Evolutionary conservation across 2,113 vertebrate species (phyloP), one percentile per base, ranked within the genome.

Genomic region (Pleuronectes platessa): DNA sequence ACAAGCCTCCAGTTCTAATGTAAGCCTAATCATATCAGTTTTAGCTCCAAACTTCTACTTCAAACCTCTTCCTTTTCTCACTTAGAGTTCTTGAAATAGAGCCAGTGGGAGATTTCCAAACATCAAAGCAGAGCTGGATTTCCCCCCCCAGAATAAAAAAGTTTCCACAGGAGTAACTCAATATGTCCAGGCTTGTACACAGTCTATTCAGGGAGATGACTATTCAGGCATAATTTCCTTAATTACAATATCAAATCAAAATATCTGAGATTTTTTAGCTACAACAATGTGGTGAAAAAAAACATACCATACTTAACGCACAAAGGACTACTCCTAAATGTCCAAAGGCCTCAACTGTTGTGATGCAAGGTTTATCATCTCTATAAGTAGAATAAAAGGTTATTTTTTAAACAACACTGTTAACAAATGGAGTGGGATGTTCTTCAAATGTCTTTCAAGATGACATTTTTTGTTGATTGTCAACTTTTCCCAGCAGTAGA

Each of bases 81-180:
- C 72, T 71, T 45, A 73, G 70, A 77, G 70, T 76, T 87, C 70
- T 74, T 86, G 72, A 88, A 86, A 69, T 37, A 2, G 64, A 67
- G 88, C 86, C 88, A 86, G 71, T 26, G 54, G 61, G 59, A 85
- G 65, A 76, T 81, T 81, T 89, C 47, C 45, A 73, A 55, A 87
- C 86, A 69, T 89, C 84, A 88, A 90, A 87, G 68, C 20, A 35
- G 64, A 74, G 40, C 59, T 42, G 51, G 67, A n/a, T 64, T 2
- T 27, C 12, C 18, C 12, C 4, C 13, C 18, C 12, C n/a, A 81
- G 84, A 81, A 21, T 81, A 63, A 64, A 67, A n/a, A 76, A 61
- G 15, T 12, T 45, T 64, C 76, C 61, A 59, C 53, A 64, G 40
- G 54, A 58, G 45, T 8, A 71, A 68, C 64, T 68, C 58, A 68